phyloP scores from a whole-genome alignment of 2,113 vertebrate species.

The Cnemophilus loriae region DNA sequence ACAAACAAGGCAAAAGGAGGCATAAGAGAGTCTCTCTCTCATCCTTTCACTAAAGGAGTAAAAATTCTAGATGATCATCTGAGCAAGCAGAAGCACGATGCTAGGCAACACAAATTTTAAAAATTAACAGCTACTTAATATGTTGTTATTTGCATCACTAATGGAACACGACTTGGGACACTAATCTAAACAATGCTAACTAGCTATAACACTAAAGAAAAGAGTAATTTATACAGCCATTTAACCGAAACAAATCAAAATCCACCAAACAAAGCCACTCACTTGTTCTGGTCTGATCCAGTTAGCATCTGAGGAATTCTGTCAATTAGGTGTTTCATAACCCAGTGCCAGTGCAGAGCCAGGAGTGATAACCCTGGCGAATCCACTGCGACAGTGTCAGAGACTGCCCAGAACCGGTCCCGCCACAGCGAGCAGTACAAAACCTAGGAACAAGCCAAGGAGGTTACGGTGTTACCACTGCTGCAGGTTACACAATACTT shows the following conservation, averaged over 20 bases:
- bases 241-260: background rate
- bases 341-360: conserved; percentile 96
- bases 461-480: background rate
- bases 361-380: conserved; percentile 80
- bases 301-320: conserved; percentile 81
- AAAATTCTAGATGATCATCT: background rate
- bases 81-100: background rate
- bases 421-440: conserved; percentile 82
- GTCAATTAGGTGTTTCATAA: conserved; percentile 85
- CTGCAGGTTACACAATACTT: background rate
- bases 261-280: conserved; percentile 27
- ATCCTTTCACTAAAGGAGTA: background rate
- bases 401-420: conserved; percentile 86
- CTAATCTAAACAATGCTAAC: background rate
- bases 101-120: background rate
- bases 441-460: conserved; percentile 40
- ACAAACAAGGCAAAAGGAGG: background rate
- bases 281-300: conserved; percentile 81
- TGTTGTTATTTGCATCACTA: background rate
- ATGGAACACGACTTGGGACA: background rate
- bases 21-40: background rate
- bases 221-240: background rate
- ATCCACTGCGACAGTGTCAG: conserved; percentile 79
- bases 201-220: background rate
- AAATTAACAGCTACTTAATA: background rate